These are phyloP conservation scores for Tolmerus cingulatus DNA, from an alignment of 2,888 invertebrate genomes.

Conservation along the genomic window DNA sequence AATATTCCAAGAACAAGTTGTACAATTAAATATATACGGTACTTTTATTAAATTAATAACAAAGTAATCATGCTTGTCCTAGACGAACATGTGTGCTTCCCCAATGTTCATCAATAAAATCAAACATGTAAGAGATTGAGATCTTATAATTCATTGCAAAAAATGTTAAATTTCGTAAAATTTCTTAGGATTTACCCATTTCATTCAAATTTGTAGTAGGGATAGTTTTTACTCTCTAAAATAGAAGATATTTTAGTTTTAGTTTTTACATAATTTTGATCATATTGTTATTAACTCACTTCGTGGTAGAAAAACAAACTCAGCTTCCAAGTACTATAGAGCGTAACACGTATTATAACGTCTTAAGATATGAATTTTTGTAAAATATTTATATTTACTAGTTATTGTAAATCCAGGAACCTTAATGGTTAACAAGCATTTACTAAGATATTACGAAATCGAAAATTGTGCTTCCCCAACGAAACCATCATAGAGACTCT, in stretches of 20 bases:
- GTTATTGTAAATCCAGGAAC: neutral
- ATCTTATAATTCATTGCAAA: no score
- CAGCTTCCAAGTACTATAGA: no score
- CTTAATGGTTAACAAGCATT: neutral
- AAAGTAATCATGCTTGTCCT: neutral
- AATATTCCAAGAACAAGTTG: neutral
- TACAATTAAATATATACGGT: neutral
- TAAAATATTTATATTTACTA: no score
- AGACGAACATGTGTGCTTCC: neutral
- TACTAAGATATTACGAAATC: neutral
- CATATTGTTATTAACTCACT: neutral
- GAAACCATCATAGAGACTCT: neutral
- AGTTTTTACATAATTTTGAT: neutral
- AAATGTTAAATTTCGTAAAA: no score
- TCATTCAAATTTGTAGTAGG: neutral
- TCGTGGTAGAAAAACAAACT: no score
- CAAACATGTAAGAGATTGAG: neutral
- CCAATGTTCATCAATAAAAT: neutral
- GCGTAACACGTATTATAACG: no score
- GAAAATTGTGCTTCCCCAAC: neutral
- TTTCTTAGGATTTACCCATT: no score
- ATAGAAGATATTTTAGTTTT: neutral
- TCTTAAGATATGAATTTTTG: no score
- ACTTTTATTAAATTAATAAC: neutral
- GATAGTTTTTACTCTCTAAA: neutral